Evolutionary conservation across 2,888 invertebrate genomes (phyloP).

Genomic region (Dolichomitus sp.): DNA sequence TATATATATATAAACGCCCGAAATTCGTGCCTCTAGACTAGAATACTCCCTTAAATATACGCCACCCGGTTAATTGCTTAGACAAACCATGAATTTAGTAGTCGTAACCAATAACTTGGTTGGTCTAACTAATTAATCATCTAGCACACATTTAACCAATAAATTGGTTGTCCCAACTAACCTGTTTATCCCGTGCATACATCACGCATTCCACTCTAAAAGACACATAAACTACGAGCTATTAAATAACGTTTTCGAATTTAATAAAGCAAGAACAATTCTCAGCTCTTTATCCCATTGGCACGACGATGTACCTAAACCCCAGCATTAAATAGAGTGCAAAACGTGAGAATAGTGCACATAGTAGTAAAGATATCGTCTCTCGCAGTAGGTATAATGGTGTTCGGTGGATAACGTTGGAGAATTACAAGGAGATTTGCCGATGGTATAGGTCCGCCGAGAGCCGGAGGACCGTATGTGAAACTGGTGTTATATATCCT

Average conservation of each 20-base stretch:
- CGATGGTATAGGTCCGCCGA: constrained; percentile 29
- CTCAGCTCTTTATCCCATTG: constrained; percentile 29
- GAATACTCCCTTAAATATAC: too few species aligned
- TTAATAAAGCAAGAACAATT: constrained; percentile 38
- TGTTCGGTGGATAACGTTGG: constrained; percentile 59
- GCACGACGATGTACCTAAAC: neutral
- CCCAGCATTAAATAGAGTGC: constrained; percentile 7
- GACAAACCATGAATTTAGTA: too few species aligned
- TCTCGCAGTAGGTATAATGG: constrained; percentile 48
- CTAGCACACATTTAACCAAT: neutral
- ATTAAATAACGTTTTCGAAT: neutral
- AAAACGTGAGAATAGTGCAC: constrained; percentile 46
- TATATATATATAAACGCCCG: too few species aligned
- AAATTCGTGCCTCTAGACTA: too few species aligned
- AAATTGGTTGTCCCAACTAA: neutral
- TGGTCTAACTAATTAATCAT: too few species aligned
- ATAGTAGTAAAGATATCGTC: constrained; percentile 37
- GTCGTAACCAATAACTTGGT: too few species aligned
- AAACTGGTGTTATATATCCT: constrained; percentile 38
- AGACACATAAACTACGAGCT: neutral
- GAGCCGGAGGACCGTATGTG: constrained; percentile 38
- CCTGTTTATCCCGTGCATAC: neutral
- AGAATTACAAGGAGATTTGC: constrained; percentile 61
- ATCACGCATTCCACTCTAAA: neutral
- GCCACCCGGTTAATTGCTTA: too few species aligned